phyloP scores from a whole-genome alignment of 2,113 vertebrate species.

The Microtus pennsylvanicus region DNA sequence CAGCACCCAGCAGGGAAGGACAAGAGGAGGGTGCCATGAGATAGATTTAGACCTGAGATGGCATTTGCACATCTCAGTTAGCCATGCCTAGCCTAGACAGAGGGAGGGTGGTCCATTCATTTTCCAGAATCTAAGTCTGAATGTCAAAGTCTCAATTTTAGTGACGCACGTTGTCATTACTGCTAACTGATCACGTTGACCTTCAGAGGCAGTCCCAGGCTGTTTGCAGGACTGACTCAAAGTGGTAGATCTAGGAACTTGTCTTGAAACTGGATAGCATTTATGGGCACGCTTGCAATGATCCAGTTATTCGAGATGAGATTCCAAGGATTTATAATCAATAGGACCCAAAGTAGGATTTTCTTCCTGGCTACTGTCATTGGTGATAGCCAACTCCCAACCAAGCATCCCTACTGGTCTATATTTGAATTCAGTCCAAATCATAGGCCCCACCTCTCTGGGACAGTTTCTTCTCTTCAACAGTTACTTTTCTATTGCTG shows the following conservation, averaged over 20 bases:
- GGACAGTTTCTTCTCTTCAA: slow-evolving; percentile 1
- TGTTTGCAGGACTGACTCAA: not conserved
- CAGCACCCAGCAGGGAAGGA: not conserved
- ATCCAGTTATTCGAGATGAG: not conserved
- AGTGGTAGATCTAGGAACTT: not conserved
- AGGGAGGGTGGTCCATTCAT: not conserved
- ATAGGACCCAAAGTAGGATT: not conserved
- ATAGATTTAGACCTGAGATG: not conserved
- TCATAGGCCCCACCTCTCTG: not conserved
- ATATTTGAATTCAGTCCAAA: not conserved
- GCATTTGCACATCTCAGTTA: not conserved
- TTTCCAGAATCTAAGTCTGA: slow-evolving; percentile 8
- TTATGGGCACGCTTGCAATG: not conserved
- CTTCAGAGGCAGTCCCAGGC: not conserved
- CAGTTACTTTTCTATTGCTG: not conserved
- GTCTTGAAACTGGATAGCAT: not conserved
- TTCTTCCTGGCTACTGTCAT: not conserved
- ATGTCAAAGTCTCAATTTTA: not conserved
- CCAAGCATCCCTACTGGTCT: not conserved
- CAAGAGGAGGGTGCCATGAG: not conserved
- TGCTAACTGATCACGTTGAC: not conserved
- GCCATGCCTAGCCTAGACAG: not conserved
- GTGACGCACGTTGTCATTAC: not conserved
- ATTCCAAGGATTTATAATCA: not conserved
- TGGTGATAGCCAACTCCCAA: not conserved